phyloP scores from a whole-genome alignment of 2,888 invertebrate genomes.

The Hyppa rectilinea region DNA sequence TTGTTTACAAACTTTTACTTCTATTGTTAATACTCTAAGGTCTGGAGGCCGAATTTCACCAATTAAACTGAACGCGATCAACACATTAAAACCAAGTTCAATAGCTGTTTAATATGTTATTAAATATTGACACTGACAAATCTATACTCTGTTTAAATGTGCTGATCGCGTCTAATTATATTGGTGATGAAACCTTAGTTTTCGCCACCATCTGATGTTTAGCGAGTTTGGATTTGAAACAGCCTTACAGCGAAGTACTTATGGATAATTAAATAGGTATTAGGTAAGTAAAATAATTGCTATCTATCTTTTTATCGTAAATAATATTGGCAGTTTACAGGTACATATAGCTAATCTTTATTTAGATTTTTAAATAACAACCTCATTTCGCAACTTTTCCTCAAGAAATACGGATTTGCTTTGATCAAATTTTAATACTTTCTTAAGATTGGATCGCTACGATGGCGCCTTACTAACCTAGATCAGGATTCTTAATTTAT shows the following conservation, averaged over 20 bases:
- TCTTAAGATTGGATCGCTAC: not conserved
- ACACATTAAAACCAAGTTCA: too few species aligned
- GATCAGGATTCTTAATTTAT: slow-evolving; percentile 35
- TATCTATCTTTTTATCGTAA: not conserved
- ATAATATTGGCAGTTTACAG: not conserved
- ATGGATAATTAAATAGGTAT: not conserved
- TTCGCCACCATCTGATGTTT: not conserved
- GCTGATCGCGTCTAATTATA: too few species aligned
- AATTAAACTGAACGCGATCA: too few species aligned
- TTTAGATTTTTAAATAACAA: not conserved
- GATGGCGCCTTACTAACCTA: slow-evolving; percentile 42
- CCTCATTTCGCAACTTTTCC: not conserved
- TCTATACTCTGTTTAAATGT: too few species aligned
- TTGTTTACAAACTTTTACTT: slow-evolving; percentile 25
- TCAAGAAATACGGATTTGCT: not conserved
- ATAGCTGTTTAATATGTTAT: too few species aligned
- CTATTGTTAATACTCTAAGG: not conserved
- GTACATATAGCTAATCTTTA: not conserved
- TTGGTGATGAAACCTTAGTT: too few species aligned
- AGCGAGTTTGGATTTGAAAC: not conserved
- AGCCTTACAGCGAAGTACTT: not conserved
- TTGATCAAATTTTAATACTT: too few species aligned
- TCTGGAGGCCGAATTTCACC: too few species aligned
- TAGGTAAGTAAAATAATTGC: too few species aligned
- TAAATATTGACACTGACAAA: too few species aligned